Evolutionary conservation across 2,888 invertebrate species (phyloP), one percentile per base, ranked within the genome.

Genomic region (Zhengitettix transpicula): DNA sequence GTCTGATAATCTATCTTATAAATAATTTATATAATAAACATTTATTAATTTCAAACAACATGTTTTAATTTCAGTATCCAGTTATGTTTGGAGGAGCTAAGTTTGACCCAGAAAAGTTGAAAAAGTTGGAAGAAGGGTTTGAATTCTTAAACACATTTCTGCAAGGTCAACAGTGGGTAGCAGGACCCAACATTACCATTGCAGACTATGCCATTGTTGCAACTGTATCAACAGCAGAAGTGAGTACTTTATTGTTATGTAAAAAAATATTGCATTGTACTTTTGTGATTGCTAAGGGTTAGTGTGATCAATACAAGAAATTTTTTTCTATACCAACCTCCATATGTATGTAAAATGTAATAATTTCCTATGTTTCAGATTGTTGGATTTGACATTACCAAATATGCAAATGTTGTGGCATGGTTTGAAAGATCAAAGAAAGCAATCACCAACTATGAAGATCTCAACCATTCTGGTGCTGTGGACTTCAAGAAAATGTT

Each of bases 181-280:
- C 88, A 15, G 91, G 89, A 2, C 77, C 83, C 61, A 76, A 76
- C 61, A 74, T 89, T 58, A 90, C 90, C 16, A 71, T 92, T 16
- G 92, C 92, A 10, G 92, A 92, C 72, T 76, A 89, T 52, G 74
- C 82, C 44, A 70, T 90, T 55, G 74, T 83, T 42, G 80, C 86
- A 10, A 78, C 81, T 10, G 78, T 89, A 11, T 82, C 88, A 56
- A 85, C 84, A 62, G 78, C 80, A 63, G 87, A 86, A 68, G 84
- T 83, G 57, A 72, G 59, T 61, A 11, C 11, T 47, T 3, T 47
- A 5, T 8, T 8, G 7, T 7, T 28, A 28, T 28, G 28, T 28
- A 28, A 2, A 28, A 28, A 28, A 2, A 28, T 5, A 28, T 28
- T 5, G n/a, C n/a, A n/a, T n/a, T n/a, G n/a, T n/a, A n/a, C n/a